These are phyloP conservation scores for Spodoptera littoralis DNA, from an alignment of 2,888 invertebrate species.

Conservation along the genomic window DNA sequence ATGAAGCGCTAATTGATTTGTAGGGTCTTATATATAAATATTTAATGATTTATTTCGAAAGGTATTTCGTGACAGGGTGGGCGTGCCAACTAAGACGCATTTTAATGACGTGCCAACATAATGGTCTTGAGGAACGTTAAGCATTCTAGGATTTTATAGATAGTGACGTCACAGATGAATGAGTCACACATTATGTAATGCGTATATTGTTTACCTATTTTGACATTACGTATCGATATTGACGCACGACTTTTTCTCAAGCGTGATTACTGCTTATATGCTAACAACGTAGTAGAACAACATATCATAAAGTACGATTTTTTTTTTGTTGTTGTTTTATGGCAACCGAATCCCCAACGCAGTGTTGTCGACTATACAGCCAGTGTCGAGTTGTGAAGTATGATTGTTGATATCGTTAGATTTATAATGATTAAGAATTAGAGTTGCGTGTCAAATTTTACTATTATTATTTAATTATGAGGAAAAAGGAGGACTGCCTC, in stretches of 20 bases:
- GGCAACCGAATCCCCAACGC: no score
- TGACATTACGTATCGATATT: conserved; percentile 3
- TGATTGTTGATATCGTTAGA: no score
- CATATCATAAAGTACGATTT: no score
- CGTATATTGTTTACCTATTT: conserved; percentile 5
- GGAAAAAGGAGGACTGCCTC: not conserved
- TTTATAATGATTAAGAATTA: no score
- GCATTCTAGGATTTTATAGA: not conserved
- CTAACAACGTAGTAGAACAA: not conserved
- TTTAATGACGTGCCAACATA: conserved; percentile 3
- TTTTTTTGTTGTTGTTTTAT: no score
- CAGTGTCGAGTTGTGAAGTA: no score
- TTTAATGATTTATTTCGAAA: conserved; percentile 6
- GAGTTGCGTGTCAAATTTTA: no score
- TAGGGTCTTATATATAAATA: conserved; percentile 5
- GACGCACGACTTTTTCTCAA: conserved; percentile 21
- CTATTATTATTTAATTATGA: no score
- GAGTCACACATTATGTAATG: conserved; percentile 5
- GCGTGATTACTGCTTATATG: not conserved
- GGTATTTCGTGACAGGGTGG: conserved; percentile 8
- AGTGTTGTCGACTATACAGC: no score
- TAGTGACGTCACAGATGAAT: not conserved
- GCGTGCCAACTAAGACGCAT: conserved; percentile 34
- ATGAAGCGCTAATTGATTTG: conserved; percentile 32
- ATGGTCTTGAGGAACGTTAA: not conserved